These are phyloP conservation scores for Lordiphosa andalusiaca DNA, from an alignment of 2,888 invertebrate species.

Conservation along the genomic window DNA sequence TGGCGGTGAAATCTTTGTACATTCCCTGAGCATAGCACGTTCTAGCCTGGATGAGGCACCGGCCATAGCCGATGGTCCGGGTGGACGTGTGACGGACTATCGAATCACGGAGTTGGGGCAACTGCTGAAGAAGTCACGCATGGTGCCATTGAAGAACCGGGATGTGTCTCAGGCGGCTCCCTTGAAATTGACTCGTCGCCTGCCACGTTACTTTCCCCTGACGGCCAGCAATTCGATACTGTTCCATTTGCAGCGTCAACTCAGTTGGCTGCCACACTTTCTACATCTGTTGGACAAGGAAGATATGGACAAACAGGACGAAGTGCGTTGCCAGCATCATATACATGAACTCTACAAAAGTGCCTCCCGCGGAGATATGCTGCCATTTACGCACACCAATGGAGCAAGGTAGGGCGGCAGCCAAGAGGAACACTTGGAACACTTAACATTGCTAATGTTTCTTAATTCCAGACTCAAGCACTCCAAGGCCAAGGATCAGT, in stretches of 20 bases:
- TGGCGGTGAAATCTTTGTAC: conserved; percentile 97
- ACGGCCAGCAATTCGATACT: conserved; percentile 93
- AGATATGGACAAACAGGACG: conserved; percentile 90
- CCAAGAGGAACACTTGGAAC: background rate
- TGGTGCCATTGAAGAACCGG: conserved; percentile 86
- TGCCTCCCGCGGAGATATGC: conserved; percentile 91
- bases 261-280: conserved; percentile 92
- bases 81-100: conserved; percentile 96
- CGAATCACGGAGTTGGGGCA: conserved; percentile 91
- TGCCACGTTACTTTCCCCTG: conserved; percentile 91
- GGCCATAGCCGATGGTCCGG: conserved; percentile 95
- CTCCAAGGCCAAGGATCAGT: conserved; percentile 91
- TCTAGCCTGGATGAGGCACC: conserved; percentile 96
- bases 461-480: conserved; percentile 75
- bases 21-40: conserved; percentile 91
- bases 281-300: conserved; percentile 90
- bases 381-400: conserved; percentile 84
- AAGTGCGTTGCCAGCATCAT: conserved; percentile 91
- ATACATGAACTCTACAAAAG: conserved; percentile 89
- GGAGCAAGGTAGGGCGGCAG: conserved; percentile 80
- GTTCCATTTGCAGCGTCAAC: conserved; percentile 88
- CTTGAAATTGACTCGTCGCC: conserved; percentile 86
- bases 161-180: conserved; percentile 47
- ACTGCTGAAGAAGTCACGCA: conserved; percentile 90
- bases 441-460: no score